Evolutionary conservation across 2,888 invertebrate species (phyloP).

Genomic region (Alviniconcha strummeri): DNA sequence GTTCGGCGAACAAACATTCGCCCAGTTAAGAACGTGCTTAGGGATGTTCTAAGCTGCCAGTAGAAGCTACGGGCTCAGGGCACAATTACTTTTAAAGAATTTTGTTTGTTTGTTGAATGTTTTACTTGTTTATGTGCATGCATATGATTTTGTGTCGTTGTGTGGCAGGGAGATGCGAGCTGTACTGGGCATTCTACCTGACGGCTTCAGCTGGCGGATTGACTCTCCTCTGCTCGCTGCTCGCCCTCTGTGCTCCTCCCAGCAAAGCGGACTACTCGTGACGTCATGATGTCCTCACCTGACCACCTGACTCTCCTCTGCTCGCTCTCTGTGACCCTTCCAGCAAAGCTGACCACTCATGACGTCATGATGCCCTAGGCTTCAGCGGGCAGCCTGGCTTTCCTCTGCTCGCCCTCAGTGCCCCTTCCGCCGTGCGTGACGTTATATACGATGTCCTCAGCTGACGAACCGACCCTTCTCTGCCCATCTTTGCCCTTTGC

Average conservation of each 20-base stretch:
- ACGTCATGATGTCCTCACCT: not conserved
- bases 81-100: too few species aligned
- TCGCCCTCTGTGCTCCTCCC: constrained; percentile 49
- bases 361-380: not conserved
- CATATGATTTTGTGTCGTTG: constrained; percentile 24
- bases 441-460: too few species aligned
- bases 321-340: not conserved
- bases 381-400: too few species aligned
- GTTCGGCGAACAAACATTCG: too few species aligned
- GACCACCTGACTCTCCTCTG: too few species aligned
- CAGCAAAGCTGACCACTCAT: not conserved
- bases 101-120: not conserved
- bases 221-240: constrained; percentile 49
- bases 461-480: too few species aligned
- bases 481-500: too few species aligned
- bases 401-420: too few species aligned
- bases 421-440: too few species aligned
- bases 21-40: too few species aligned
- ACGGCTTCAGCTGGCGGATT: constrained; percentile 55
- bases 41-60: too few species aligned
- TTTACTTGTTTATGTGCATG: constrained; percentile 8
- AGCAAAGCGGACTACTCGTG: constrained; percentile 29
- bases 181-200: constrained; percentile 64
- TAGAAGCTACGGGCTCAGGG: too few species aligned
- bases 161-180: constrained; percentile 54